Conservation (phyloP, 2,888 invertebrate species). For the Cataglyphis albicans region DNA sequence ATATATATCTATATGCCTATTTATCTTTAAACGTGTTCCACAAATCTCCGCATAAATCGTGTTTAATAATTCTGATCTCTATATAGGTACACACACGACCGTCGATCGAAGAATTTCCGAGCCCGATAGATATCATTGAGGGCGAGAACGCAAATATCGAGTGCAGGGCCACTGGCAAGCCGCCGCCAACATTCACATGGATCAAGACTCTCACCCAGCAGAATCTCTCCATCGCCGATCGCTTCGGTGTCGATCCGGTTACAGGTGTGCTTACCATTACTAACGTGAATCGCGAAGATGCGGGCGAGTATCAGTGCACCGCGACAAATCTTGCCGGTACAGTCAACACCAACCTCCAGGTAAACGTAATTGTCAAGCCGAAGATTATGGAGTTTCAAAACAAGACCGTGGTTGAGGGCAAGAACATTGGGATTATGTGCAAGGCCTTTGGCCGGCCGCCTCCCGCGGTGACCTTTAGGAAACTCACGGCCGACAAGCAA, state of each 20-base stretch:
- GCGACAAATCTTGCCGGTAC: constrained; percentile 93
- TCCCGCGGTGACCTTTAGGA: constrained; percentile 93
- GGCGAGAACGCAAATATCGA: constrained; percentile 92
- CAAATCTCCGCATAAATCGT: not conserved
- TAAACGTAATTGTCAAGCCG: constrained; percentile 91
- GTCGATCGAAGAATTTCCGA: constrained; percentile 89
- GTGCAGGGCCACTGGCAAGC: constrained; percentile 94
- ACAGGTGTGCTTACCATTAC: constrained; percentile 92
- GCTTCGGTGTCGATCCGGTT: constrained; percentile 90
- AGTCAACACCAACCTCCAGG: constrained; percentile 90
- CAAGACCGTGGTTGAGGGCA: constrained; percentile 89
- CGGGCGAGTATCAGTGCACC: constrained; percentile 92
- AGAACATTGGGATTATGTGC: constrained; percentile 91
- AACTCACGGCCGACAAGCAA: constrained; percentile 89
- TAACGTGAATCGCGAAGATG: constrained; percentile 92
- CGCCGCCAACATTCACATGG: constrained; percentile 94
- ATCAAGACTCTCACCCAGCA: constrained; percentile 91
- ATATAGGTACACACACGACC: constrained; percentile 91
- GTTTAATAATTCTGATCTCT: not conserved
- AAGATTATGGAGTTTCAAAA: constrained; percentile 93
- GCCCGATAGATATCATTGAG: constrained; percentile 91
- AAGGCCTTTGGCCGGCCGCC: constrained; percentile 93
- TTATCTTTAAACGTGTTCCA: not conserved
- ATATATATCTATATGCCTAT: not conserved
- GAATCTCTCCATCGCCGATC: constrained; percentile 90